These are phyloP conservation scores for Schlechtendalia chinensis DNA, from an alignment of 1,140 invertebrate species.

Conservation along the genomic window DNA sequence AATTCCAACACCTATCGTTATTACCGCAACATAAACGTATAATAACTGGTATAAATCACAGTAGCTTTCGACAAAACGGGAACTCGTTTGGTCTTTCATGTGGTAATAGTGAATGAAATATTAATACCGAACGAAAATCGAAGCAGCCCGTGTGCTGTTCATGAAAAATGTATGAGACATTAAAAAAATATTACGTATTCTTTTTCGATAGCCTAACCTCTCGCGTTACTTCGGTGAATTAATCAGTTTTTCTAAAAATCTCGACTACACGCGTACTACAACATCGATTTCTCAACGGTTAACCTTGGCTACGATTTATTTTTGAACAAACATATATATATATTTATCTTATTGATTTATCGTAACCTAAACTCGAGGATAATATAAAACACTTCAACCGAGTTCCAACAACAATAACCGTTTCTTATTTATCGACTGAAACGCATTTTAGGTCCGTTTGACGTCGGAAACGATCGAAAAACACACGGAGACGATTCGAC, in stretches of 20 bases:
- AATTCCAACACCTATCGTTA: no score
- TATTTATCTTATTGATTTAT: constrained; percentile 39
- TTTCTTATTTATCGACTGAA: no score
- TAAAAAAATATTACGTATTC: constrained; percentile 24
- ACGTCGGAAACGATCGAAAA: no score
- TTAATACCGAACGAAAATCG: constrained; percentile 19
- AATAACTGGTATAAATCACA: neutral
- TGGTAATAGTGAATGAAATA: constrained; percentile 36
- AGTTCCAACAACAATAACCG: constrained; percentile 7
- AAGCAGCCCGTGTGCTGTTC: constrained; percentile 10
- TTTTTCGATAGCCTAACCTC: neutral
- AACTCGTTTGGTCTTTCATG: constrained; percentile 46
- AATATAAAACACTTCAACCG: constrained; percentile 10
- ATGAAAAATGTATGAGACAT: constrained; percentile 39
- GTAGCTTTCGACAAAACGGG: neutral
- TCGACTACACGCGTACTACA: neutral
- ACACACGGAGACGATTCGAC: no score
- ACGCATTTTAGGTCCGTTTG: no score
- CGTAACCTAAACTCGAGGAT: no score
- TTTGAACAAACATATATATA: constrained; percentile 17
- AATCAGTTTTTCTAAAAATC: constrained; percentile 35
- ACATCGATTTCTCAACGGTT: neutral
- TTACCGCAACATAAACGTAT: no score
- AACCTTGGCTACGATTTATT: constrained; percentile 21
- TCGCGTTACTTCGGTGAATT: neutral